Evolutionary conservation across 2,113 vertebrate genomes (phyloP).

Genomic region (Acinonyx jubatus): DNA sequence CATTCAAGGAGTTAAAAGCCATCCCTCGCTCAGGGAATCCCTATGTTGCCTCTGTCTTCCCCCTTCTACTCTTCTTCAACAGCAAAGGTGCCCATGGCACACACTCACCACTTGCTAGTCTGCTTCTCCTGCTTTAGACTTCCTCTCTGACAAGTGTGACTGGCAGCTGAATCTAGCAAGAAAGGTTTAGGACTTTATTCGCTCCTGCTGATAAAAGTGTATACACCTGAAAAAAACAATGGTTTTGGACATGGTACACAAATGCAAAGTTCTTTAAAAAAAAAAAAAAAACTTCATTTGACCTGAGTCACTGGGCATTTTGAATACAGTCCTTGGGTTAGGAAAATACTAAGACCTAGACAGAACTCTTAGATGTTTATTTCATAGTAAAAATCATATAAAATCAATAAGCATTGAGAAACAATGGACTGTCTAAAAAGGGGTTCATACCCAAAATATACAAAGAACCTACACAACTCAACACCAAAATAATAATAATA

Average conservation of each 20-base stretch:
- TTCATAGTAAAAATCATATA: neutral
- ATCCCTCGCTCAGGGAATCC: neutral
- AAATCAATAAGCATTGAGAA: conserved; percentile 23
- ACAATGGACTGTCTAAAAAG: neutral
- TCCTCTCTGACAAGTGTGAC: conserved; percentile 1
- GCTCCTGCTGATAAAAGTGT: conserved; percentile 25
- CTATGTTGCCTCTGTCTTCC: neutral
- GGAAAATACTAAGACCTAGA: neutral
- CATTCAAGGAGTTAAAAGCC: conserved; percentile 66
- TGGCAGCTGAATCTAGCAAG: neutral
- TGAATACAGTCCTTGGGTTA: neutral
- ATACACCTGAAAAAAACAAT: neutral
- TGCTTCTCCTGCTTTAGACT: neutral
- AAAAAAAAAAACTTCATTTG: neutral
- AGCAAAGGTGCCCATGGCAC: neutral
- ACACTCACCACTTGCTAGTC: neutral
- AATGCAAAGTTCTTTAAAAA: conserved; percentile 31
- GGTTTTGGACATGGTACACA: neutral
- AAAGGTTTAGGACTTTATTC: conserved; percentile 34
- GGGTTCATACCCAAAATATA: neutral
- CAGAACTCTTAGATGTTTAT: neutral
- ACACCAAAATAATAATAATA: neutral
- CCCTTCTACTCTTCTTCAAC: neutral
- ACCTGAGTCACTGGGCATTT: neutral
- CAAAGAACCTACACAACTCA: neutral